Base-by-base conservation (phyloP, 2,888 invertebrate genomes). In the Leuctra nigra region DNA sequence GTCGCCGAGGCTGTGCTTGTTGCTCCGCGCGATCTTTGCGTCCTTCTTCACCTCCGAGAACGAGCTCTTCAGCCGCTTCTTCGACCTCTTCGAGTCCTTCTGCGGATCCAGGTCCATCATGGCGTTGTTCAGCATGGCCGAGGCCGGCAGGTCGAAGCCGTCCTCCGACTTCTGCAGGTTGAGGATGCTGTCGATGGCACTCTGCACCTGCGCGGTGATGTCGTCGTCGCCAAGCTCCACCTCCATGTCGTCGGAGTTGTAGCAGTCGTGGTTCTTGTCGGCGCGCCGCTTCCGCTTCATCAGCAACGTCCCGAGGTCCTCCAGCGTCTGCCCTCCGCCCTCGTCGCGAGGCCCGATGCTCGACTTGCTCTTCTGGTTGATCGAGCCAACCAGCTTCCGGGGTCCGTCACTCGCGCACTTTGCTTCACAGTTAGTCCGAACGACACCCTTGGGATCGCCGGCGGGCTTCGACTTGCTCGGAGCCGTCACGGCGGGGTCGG, bases 121-220 rank as follows among this genome's bases (percentile, higher is more conserved):
- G n/a, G n/a, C n/a, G n/a, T n/a, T n/a, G n/a, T n/a, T n/a, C n/a
- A n/a, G 41, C 36, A 36, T 41, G 9, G 48, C 38, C 38, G 48
- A 35, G 4, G 41, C 23, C 9, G 55, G 57, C 39, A 56, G 53
- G 24, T 59, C 61, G 44, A 58, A 59, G 24, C 61, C 62, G 52
- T 66, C 64, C 57, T 46, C 75, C 69, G 64, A 77, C 71, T 68
- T 75, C 67, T 85, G 85, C 63, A 86, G 73, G 71, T 86, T 86
- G 61, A 87, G 73, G 67, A 87, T 87, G 67, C 86, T 86, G 69
- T 87, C 86, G 65, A 87, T 87, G 61, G 87, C 87, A 67, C 83
- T 86, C 70, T 87, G 86, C 60, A 88, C 87, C 70, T 88, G 86
- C 25, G 84, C 83, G 63, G 84, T 84, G 59, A 86, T 83, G 64